phyloP scores from a whole-genome alignment of 1,140 invertebrate genomes.

The Theocolax elegans region DNA sequence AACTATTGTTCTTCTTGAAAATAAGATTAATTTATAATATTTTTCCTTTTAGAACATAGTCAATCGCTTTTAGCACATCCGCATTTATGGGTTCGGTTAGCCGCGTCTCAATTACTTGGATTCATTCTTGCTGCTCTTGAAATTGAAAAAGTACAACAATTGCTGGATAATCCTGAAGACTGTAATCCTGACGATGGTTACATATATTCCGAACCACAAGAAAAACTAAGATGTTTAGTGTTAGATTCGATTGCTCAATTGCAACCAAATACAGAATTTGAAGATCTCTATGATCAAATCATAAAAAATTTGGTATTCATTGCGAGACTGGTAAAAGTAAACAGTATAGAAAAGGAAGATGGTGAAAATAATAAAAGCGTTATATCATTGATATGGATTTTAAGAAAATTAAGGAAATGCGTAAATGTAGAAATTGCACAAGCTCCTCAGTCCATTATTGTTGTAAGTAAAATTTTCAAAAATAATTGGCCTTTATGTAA shows the following conservation, averaged over 20 bases:
- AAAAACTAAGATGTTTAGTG: slow-evolving; percentile 74
- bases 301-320: slow-evolving; percentile 80
- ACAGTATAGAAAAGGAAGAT: slow-evolving; percentile 62
- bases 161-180: slow-evolving; percentile 56
- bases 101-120: slow-evolving; percentile 79
- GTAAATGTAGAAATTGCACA: slow-evolving; percentile 79
- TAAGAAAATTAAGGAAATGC: slow-evolving; percentile 75
- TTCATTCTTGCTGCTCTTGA: slow-evolving; percentile 75
- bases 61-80: slow-evolving; percentile 71
- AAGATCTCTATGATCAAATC: slow-evolving; percentile 76
- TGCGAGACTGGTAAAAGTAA: slow-evolving; percentile 71
- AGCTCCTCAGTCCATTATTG: slow-evolving; percentile 66
- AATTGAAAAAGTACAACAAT: slow-evolving; percentile 69
- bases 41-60: slow-evolving; percentile 61
- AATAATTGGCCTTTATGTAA: too few species aligned
- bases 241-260: slow-evolving; percentile 82
- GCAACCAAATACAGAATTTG: slow-evolving; percentile 68
- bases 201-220: slow-evolving; percentile 71
- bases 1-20: slow-evolving; percentile 14
- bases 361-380: slow-evolving; percentile 55
- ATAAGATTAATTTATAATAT: too few species aligned
- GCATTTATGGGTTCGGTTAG: slow-evolving; percentile 81
- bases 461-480: slow-evolving; percentile 66
- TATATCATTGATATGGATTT: slow-evolving; percentile 74
- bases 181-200: slow-evolving; percentile 62